Evolutionary conservation across 2,113 vertebrate genomes (phyloP).

Genomic region (Hypanus sabinus): DNA sequence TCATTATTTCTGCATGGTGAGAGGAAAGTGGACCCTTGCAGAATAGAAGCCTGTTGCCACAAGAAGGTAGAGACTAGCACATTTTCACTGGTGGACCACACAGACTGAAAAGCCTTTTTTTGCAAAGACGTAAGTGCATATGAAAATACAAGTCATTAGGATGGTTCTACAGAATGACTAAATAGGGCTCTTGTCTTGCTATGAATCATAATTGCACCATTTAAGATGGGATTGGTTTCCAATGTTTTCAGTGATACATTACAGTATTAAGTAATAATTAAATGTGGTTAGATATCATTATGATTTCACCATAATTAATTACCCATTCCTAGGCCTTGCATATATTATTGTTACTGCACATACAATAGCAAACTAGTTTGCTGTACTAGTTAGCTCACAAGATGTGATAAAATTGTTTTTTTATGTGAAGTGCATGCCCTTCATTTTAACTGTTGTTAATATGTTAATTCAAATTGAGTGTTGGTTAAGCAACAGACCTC

Average conservation of each 20-base stretch:
- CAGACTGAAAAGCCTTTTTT: background rate
- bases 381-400: background rate
- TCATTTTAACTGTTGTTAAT: background rate
- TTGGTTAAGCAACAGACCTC: background rate
- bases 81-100: background rate
- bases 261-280: background rate
- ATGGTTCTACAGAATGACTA: background rate
- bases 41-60: background rate
- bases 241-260: background rate
- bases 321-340: background rate
- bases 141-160: background rate
- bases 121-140: background rate
- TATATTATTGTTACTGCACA: background rate
- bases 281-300: background rate
- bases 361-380: background rate
- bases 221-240: background rate
- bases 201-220: background rate
- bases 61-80: background rate
- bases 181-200: background rate
- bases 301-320: conserved; percentile 1
- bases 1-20: background rate
- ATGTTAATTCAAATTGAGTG: background rate
- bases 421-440: background rate
- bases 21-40: background rate
- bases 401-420: background rate